These are phyloP conservation scores for Naja naja DNA, from an alignment of 2,113 vertebrate species.

Conservation along the genomic window DNA sequence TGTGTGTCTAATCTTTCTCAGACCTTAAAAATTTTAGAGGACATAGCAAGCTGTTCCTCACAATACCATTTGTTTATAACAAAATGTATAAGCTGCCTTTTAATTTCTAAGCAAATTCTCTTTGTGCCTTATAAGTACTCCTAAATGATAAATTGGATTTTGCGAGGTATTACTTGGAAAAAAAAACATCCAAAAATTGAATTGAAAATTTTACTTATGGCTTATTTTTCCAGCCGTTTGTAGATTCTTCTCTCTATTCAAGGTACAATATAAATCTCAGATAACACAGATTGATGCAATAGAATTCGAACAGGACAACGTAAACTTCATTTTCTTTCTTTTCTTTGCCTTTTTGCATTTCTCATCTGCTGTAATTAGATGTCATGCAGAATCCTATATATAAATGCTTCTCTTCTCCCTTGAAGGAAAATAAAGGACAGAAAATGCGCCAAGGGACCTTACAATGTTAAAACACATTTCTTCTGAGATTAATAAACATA, in stretches of 20 bases:
- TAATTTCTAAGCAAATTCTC: neutral
- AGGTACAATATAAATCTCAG: neutral
- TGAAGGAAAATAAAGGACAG: neutral
- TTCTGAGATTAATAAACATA: neutral
- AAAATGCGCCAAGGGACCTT: neutral
- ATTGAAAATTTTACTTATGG: neutral
- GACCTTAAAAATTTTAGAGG: neutral
- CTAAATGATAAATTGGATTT: neutral
- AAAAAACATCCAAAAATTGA: neutral
- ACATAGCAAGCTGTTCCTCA: neutral
- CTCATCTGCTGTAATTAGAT: neutral
- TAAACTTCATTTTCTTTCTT: too few relatives aligned
- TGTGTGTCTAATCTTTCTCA: neutral
- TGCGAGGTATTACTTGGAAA: neutral
- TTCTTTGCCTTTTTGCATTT: neutral
- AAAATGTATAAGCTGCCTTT: neutral
- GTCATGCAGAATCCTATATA: neutral
- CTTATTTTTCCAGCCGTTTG: neutral
- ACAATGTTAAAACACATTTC: neutral
- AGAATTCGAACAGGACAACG: neutral
- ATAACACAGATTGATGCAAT: neutral
- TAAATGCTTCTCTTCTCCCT: neutral
- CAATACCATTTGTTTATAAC: neutral
- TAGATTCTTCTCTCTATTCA: neutral
- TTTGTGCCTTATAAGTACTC: neutral